phyloP scores from a whole-genome alignment of 2,888 invertebrate genomes.

The Nudaria mundana region DNA sequence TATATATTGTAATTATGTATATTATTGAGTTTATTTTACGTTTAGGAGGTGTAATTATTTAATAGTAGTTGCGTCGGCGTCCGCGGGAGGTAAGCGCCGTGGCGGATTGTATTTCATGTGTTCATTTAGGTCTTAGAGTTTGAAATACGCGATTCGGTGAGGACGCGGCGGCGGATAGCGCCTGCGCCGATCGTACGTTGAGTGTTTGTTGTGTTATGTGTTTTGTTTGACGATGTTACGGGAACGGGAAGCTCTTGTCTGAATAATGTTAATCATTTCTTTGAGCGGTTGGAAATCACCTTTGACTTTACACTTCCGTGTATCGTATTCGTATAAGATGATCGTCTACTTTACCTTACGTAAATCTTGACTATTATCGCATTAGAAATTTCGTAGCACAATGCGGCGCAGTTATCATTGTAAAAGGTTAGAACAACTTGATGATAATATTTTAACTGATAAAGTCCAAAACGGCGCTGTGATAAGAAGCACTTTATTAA shows the following conservation, averaged over 20 bases:
- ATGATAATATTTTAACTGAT: conserved; percentile 24
- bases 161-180: conserved; percentile 58
- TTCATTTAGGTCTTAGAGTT: conserved; percentile 78
- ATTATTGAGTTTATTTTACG: conserved; percentile 78
- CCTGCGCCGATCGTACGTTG: conserved; percentile 63
- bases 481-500: conserved; percentile 33
- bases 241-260: conserved; percentile 62
- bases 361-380: conserved; percentile 18
- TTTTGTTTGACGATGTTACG: conserved; percentile 70
- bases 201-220: conserved; percentile 75
- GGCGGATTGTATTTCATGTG: conserved; percentile 77
- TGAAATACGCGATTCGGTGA: conserved; percentile 67
- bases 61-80: conserved; percentile 59
- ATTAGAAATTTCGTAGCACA: conserved; percentile 25
- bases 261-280: conserved; percentile 80
- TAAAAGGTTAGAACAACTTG: conserved; percentile 17
- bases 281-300: conserved; percentile 48
- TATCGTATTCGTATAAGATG: conserved; percentile 30
- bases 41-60: conserved; percentile 78
- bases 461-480: conserved; percentile 31
- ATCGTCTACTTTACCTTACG: conserved; percentile 29
- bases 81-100: conserved; percentile 47
- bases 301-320: conserved; percentile 34
- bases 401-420: conserved; percentile 25
- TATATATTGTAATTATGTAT: conserved; percentile 81